Conservation (phyloP, 2,888 invertebrate genomes). For the Idaea dimidiata region DNA sequence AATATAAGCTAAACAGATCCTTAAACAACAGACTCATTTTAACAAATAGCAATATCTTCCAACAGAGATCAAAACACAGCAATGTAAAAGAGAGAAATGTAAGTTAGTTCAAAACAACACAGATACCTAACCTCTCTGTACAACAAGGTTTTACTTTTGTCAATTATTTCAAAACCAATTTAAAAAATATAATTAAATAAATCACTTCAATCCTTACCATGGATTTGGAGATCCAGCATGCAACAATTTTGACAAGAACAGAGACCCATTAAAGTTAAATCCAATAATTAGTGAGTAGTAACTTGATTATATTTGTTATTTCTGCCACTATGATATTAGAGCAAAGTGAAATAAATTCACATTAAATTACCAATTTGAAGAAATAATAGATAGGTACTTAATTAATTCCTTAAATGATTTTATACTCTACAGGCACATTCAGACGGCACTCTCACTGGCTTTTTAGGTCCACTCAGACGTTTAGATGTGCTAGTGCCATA, state of each 20-base stretch:
- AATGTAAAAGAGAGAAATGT: neutral
- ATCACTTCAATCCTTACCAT: neutral
- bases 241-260: neutral
- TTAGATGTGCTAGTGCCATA: constrained; percentile 73
- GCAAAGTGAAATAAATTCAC: neutral
- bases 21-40: neutral
- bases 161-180: neutral
- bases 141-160: neutral
- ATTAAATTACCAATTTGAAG: neutral
- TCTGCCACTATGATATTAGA: constrained; percentile 1
- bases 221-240: neutral
- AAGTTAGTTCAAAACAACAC: neutral
- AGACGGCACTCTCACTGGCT: constrained; percentile 62
- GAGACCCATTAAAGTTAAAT: neutral
- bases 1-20: neutral
- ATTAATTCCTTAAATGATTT: neutral
- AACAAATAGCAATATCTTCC: neutral
- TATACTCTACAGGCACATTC: constrained; percentile 77
- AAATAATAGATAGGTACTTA: neutral
- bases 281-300: neutral
- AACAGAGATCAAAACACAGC: neutral
- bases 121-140: neutral
- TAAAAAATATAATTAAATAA: neutral
- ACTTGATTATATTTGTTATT: constrained; percentile 4
- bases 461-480: constrained; percentile 63